phyloP scores from a whole-genome alignment of 2,113 vertebrate genomes.

The Anseranas semipalmata region DNA sequence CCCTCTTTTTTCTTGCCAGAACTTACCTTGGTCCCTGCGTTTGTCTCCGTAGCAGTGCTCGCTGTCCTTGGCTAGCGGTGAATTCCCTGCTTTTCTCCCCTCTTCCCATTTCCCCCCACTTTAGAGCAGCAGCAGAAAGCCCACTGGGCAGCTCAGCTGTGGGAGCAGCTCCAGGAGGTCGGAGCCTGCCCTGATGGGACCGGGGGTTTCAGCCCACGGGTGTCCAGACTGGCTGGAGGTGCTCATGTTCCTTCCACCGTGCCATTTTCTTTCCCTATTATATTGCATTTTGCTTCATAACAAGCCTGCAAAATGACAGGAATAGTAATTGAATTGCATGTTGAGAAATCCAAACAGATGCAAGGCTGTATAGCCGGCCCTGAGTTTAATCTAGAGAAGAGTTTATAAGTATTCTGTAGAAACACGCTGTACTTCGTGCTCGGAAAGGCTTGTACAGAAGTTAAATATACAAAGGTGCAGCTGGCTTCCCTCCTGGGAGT shows the following conservation, averaged over 20 bases:
- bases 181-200: background rate
- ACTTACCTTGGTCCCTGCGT: background rate
- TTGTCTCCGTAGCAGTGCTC: background rate
- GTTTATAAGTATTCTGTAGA: background rate
- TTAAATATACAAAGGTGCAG: background rate
- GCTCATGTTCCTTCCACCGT: background rate
- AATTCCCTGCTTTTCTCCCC: background rate
- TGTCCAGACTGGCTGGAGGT: background rate
- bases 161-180: background rate
- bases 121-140: background rate
- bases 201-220: accelerated
- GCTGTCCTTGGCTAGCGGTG: accelerated
- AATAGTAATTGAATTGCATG: background rate
- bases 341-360: background rate
- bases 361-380: background rate
- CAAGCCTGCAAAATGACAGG: background rate
- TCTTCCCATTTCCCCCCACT: background rate
- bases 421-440: background rate
- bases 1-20: background rate
- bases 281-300: background rate
- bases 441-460: background rate
- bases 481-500: background rate
- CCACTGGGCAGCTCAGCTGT: background rate
- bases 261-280: background rate
- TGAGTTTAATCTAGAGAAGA: background rate